A percentile compares a stretch with the other conserved stretches of the same genome.
Evolutionary conservation across 2,113 vertebrate genomes (phyloP).

Genomic region (Hoplias malabaricus): DNA sequence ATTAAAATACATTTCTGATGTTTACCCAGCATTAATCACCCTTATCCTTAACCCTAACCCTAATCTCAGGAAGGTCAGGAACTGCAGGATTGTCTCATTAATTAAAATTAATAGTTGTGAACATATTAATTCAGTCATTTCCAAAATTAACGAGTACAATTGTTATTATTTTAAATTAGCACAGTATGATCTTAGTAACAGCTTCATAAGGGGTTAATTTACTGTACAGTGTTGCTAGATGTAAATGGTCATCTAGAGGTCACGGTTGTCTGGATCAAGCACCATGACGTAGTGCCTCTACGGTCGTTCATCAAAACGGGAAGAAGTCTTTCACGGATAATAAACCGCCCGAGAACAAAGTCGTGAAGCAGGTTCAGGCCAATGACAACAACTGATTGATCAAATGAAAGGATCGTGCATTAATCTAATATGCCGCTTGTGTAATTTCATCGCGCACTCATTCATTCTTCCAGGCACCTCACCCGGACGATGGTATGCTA

Average conservation of each 20-base stretch:
- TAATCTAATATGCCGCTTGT: conserved; percentile 50
- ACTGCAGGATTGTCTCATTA: no score
- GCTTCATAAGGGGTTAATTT: no score
- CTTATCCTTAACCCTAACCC: no score
- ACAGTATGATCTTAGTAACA: no score
- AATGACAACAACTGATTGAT: conserved; percentile 29
- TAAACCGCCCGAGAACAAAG: not conserved
- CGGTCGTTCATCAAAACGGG: not conserved
- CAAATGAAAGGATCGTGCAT: conserved; percentile 42
- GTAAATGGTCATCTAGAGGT: not conserved
- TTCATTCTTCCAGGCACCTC: conserved; percentile 53
- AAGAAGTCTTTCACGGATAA: not conserved
- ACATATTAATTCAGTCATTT: no score
- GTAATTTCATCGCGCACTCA: conserved; percentile 56
- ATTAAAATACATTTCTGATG: no score
- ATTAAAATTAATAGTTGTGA: no score
- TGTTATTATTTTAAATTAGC: no score
- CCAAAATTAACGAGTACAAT: no score
- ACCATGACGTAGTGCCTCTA: not conserved
- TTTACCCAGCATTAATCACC: no score
- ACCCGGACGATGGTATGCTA: conserved; percentile 53
- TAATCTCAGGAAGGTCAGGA: no score
- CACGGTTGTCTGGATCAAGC: not conserved
- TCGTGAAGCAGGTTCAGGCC: not conserved
- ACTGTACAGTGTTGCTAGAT: no score